These are phyloP conservation scores for Ellobium chinense DNA, from an alignment of 2,888 invertebrate genomes.

Conservation along the genomic window DNA sequence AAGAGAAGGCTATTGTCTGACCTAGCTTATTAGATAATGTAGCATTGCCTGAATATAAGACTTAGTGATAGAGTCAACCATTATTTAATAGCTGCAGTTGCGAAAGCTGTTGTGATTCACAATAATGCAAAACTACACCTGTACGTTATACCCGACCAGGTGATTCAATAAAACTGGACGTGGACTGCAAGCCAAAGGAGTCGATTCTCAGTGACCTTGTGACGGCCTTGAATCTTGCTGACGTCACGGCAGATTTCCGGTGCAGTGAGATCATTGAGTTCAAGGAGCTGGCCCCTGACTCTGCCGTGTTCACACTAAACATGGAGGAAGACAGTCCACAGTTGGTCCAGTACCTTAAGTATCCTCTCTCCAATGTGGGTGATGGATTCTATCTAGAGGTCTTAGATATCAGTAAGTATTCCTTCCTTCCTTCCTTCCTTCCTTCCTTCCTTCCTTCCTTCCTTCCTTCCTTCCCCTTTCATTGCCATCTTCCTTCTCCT, in stretches of 20 bases:
- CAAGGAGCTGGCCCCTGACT: slow-evolving; percentile 41
- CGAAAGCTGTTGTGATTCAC: too few relatives aligned
- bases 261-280: slow-evolving; percentile 45
- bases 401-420: slow-evolving; percentile 37
- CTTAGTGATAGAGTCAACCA: too few relatives aligned
- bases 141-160: too few relatives aligned
- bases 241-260: slow-evolving; percentile 47
- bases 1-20: too few relatives aligned
- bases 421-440: too few relatives aligned
- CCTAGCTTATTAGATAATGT: too few relatives aligned
- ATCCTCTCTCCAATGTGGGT: slow-evolving; percentile 47
- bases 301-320: slow-evolving; percentile 33
- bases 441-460: too few relatives aligned
- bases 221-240: slow-evolving; percentile 35
- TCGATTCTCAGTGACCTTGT: slow-evolving; percentile 16
- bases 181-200: slow-evolving; percentile 7
- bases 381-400: slow-evolving; percentile 45
- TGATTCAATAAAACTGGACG: slow-evolving; percentile 43
- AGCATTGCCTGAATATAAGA: too few relatives aligned
- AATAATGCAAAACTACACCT: background rate
- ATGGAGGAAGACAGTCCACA: slow-evolving; percentile 40
- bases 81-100: too few relatives aligned
- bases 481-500: too few relatives aligned
- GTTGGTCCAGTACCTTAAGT: slow-evolving; percentile 46
- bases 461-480: too few relatives aligned